A percentile compares a stretch with the other conserved stretches of the same genome.
Evolutionary conservation across 2,797 vertebrate genomes (phyloP).

Genomic region (Simalia tracyae): DNA sequence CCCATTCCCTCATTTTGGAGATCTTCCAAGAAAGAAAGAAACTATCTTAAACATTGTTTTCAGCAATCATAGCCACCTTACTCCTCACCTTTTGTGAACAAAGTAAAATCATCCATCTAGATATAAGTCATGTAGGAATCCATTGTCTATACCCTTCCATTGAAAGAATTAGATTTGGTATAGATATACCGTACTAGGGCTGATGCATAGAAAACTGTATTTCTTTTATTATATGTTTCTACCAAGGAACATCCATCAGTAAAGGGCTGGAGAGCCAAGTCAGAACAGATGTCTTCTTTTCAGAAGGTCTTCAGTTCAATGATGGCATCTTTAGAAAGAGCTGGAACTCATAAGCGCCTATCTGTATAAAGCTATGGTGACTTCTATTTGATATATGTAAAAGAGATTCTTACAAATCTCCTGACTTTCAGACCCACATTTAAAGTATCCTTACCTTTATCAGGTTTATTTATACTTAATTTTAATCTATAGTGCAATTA

Average conservation of each 20-base stretch:
- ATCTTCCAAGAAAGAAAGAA: not conserved
- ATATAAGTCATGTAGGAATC: not conserved
- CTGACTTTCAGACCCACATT: not conserved
- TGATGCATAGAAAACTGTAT: not conserved
- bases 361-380: not conserved
- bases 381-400: not conserved
- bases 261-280: not conserved
- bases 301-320: not conserved
- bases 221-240: not conserved
- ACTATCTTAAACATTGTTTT: not conserved
- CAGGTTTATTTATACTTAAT: not conserved
- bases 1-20: not conserved
- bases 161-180: not conserved
- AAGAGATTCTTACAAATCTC: not conserved
- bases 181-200: not conserved
- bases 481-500: not conserved
- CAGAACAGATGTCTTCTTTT: not conserved
- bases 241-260: not conserved
- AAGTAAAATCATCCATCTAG: not conserved
- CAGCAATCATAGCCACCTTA: not conserved
- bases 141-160: not conserved
- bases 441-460: not conserved
- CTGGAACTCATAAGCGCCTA: not conserved
- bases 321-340: not conserved
- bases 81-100: not conserved